These are phyloP conservation scores for Tenualosa ilisha DNA, from an alignment of 2,797 vertebrate genomes.

Conservation along the genomic window DNA sequence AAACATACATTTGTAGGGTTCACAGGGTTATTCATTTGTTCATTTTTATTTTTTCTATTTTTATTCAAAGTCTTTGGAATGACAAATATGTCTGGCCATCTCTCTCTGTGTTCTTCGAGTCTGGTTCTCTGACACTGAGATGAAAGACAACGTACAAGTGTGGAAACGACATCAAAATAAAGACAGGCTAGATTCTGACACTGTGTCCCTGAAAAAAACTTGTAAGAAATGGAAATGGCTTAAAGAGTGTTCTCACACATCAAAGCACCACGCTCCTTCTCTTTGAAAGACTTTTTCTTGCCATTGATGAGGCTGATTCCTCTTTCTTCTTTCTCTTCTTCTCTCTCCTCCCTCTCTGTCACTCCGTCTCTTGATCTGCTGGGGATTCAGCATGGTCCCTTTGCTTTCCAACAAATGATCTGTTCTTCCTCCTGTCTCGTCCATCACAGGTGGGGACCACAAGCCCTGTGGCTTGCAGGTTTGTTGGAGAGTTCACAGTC, in stretches of 20 bases:
- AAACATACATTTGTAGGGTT: background rate
- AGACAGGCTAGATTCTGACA: background rate
- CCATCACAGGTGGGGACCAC: background rate
- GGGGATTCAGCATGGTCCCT: constrained; percentile 10
- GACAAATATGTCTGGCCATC: background rate
- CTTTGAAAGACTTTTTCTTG: constrained; percentile 29
- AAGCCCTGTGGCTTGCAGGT: background rate
- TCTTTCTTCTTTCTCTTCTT: constrained; percentile 3
- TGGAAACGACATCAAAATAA: background rate
- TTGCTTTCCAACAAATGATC: background rate
- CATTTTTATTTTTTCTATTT: too few relatives aligned
- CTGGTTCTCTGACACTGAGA: background rate
- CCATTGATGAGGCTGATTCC: constrained; percentile 15
- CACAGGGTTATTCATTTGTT: background rate
- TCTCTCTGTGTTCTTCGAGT: background rate
- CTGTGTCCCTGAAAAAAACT: constrained; percentile 32
- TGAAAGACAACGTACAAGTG: background rate
- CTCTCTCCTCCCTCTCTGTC: background rate
- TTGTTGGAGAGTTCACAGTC: background rate
- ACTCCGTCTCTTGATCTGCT: constrained; percentile 34
- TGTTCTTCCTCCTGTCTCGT: constrained; percentile 6
- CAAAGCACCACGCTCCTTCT: constrained; percentile 32
- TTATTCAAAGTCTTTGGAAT: background rate
- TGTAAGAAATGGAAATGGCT: constrained; percentile 32
- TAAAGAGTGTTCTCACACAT: constrained; percentile 33